Conservation (phyloP, 2,113 vertebrate genomes). For the Monopterus albus region DNA sequence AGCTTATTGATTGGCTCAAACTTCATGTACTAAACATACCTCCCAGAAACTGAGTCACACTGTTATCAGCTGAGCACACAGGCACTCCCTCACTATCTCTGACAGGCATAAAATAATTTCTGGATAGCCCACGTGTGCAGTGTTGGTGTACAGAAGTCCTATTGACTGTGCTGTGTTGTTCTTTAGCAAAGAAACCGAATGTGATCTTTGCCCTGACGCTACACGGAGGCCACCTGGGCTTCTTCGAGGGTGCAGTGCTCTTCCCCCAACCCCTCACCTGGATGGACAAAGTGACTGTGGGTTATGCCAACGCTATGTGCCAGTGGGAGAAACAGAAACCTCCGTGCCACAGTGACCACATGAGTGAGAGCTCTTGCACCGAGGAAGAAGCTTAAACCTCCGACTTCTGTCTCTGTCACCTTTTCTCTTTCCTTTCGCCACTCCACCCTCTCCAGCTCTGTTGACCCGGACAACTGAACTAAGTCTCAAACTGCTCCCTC, state of each 20-base stretch:
- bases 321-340: conserved; percentile 96
- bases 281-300: conserved; percentile 99
- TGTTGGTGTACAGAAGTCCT: background rate
- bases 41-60: conserved; percentile 3
- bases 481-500: conserved; percentile 54
- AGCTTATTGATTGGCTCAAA: background rate
- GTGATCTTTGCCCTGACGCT: conserved; percentile 94
- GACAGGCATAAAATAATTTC: background rate
- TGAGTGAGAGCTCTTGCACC: conserved; percentile 67
- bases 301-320: conserved; percentile 93
- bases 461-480: conserved; percentile 47
- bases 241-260: conserved; percentile 97
- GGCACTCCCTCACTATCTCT: conserved; percentile 19
- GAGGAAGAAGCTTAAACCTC: conserved; percentile 69
- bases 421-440: conserved; percentile 1
- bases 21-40: background rate
- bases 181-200: conserved; percentile 91
- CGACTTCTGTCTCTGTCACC: conserved; percentile 5
- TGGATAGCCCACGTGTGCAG: background rate
- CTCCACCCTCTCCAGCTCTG: conserved; percentile 12
- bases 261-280: conserved; percentile 97
- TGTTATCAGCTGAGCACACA: conserved; percentile 43
- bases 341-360: conserved; percentile 86
- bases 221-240: conserved; percentile 97
- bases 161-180: conserved; percentile 31